Percentiles rank a stretch among this genome's conserved stretches.
Conservation (phyloP, 1,140 invertebrate genomes). For the Cecropterus lyciades region DNA sequence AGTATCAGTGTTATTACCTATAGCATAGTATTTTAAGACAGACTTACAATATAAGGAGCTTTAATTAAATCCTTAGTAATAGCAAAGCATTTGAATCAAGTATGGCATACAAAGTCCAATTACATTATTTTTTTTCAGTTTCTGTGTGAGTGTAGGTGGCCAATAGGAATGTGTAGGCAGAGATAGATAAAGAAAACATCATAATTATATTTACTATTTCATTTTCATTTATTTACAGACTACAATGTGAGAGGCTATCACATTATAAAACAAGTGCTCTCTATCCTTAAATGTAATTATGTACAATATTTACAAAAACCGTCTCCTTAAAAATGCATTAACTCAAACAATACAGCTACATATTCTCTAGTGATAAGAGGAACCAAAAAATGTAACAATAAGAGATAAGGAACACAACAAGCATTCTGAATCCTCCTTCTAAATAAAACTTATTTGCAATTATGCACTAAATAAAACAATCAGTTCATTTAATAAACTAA, state of each 20-base stretch:
- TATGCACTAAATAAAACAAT: conserved; percentile 52
- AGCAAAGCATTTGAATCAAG: no score
- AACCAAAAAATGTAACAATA: conserved; percentile 67
- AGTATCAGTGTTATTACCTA: no score
- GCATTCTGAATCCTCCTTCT: conserved; percentile 47
- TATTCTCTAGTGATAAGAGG: conserved; percentile 55
- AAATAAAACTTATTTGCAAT: conserved; percentile 52
- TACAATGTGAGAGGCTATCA: conserved; percentile 78
- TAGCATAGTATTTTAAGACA: no score
- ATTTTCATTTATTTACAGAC: conserved; percentile 82
- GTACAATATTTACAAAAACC: conserved; percentile 77
- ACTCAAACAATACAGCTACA: conserved; percentile 29
- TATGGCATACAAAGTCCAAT: no score
- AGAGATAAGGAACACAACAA: conserved; percentile 53
- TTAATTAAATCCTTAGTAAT: no score
- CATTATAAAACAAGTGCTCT: conserved; percentile 79
- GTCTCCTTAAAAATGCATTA: conserved; percentile 64
- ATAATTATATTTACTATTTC: conserved; percentile 54
- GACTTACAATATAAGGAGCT: no score
- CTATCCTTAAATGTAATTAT: conserved; percentile 58
- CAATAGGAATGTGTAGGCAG: no score
- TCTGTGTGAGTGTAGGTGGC: no score
- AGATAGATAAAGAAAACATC: conserved; percentile 38
- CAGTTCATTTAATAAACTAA: conserved; percentile 59
- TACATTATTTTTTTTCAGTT: no score